Evolutionary conservation across 2,113 vertebrate genomes (phyloP), one percentile per base, ranked within the genome.

Genomic region (Melanotaenia duboulayi): DNA sequence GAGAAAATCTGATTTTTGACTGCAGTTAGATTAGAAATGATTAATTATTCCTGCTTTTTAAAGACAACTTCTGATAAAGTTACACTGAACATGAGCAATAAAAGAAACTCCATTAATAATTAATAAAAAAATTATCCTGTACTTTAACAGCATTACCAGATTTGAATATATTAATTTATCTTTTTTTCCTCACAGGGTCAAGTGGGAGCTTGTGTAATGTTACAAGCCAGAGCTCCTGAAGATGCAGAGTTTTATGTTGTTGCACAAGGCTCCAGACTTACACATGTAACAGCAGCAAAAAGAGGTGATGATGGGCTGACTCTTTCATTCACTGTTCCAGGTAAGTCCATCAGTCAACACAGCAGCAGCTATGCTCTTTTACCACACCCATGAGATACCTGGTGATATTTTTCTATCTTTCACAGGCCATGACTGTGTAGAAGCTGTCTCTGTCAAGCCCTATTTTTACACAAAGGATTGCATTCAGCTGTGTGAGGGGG

Each of bases 211-310:
- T 74, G 28, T 59, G 92, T 92, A 32, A 92, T 86, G 28, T 89
- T 96, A 81, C 91, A 85, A 65, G 74, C 79, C 69, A 65, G 54
- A 11, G 59, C 84, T 67, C 93, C 92, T 50, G 91, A 96, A 66
- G 92, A 95, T 0, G 91, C 91, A 0, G 94, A 96, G 65, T 95
- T 96, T 85, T 96, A 95, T 78, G 94, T 97, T 42, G 87, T 96
- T 68, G 92, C 95, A 0, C 87, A 91, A 37, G 96, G 96, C 50
- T 96, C 96, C 0, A 63, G 83, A 40, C 94, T 96, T 44, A 91
- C 91, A 13, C 95, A 96, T 1, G 65, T 96, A 8, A 88, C 90
- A 4, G 77, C 92, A 40, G 95, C 95, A n/a, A 91, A 93, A 57
- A 50, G 75, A 59, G 35, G 82, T 0, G 72, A 79, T 42, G 89